Base-by-base conservation (phyloP, 2,113 vertebrate genomes). In the Gymnobelideus leadbeateri region DNA sequence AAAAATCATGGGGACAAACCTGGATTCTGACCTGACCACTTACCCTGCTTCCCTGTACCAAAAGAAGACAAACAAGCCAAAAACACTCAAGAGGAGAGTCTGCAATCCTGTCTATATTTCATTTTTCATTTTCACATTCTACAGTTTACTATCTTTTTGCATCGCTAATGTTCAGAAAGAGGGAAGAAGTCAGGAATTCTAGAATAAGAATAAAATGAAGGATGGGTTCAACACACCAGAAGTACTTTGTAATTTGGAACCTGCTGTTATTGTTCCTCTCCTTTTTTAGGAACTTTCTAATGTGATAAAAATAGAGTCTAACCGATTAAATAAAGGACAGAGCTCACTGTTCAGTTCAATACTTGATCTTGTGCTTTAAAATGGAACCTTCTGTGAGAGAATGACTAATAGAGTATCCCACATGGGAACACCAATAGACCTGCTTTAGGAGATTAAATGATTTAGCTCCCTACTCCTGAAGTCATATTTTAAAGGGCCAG, bases 401-500 rank as follows among this genome's bases (percentile, higher is more conserved):
- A 97, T 97, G 98, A 97, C 96, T 98, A 97, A 96, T 92, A 97
- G 95, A 0, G 0, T 92, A 94, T 96, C 96, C 96, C 96, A 96
- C 0, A 55, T 96, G 94, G 96, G 95, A 97, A 93, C 96, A 97
- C 95, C 97, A 94, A 52, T 52, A 97, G 96, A 98, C 90, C 95
- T 96, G 94, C 96, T 98, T 97, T 93, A 96, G 93, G 95, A 98
- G 97, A 98, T 97, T 97, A 97, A 94, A 97, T 96, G 94, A 95
- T 97, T 98, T 97, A 98, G 94, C 95, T 91, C 96, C 93, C 89
- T 92, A 95, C 89, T 92, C 95, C 92, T 94, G 95, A 97, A 96
- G 92, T 51, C 96, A 51, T 96, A 98, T 96, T 98, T 98, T 97
- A 96, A 97, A 97, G 97, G 95, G 94, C 90, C 68, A 97, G 95